Base-by-base conservation (phyloP, 2,113 vertebrate species). In the Pteruthius melanotis region DNA sequence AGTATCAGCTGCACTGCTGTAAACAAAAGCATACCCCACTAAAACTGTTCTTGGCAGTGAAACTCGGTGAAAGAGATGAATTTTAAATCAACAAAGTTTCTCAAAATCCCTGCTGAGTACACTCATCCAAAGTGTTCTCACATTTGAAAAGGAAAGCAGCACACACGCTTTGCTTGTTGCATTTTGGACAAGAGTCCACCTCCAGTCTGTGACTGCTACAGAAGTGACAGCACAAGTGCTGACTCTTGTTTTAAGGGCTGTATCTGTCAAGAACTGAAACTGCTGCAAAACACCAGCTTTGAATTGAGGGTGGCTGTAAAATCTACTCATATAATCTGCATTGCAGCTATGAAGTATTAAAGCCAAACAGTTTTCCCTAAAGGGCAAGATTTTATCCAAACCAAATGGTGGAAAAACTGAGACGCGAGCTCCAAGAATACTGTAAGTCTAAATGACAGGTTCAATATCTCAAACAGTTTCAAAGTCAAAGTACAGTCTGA, bases 401-500 rank as follows among this genome's bases (percentile, higher is more conserved):
- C 65, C 35, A 86, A 93, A 81, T 49, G 57, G 61, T 91, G 81
- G 77, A 91, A 91, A 95, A 96, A 69, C 7, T 37, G 74, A 83
- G 78, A 91, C 4, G 21, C 0, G 1, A 76, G 44, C 20, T 78
- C 77, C 50, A 71, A 65, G 84, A 81, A 50, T 21, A 33, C 19
- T 40, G 6, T 39, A 71, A 68, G 17, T 59, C 37, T 64, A 77
- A 86, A 52, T 65, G 56, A 69, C 59, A 45, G 24, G 70, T 77
- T 90, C 64, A 49, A 5, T 70, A 92, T 30, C 42, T 81, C 63
- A 37, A 75, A 69, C 33, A 76, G 39, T 63, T 71, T 57, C 45
- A 74, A 75, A 82, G 49, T 76, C 42, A 65, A 12, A 14, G 6
- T 42, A 26, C 18, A 61, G 83, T 7, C 27, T 57, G 18, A 27